Evolutionary conservation across 2,888 invertebrate species (phyloP).

Genomic region (Norana najaformis): DNA sequence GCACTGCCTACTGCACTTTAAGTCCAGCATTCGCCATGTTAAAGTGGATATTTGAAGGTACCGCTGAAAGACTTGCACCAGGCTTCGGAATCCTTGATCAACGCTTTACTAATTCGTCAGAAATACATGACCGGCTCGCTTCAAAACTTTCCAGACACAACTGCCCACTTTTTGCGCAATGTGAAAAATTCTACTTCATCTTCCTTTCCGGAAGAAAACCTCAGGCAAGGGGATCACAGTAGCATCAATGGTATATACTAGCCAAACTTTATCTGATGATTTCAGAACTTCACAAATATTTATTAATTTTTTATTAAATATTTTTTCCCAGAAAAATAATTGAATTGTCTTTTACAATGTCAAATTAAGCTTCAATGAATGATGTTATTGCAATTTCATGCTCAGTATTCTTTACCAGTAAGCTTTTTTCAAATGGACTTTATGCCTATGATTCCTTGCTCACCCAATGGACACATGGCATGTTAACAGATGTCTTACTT

Average conservation of each 20-base stretch:
- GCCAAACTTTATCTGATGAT: background rate
- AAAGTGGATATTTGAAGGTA: conserved; percentile 69
- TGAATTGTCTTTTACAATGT: too few species aligned
- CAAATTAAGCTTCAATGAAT: too few species aligned
- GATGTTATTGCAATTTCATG: too few species aligned
- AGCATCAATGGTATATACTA: background rate
- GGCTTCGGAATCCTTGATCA: conserved; percentile 84
- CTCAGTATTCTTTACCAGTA: too few species aligned
- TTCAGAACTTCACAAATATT: background rate
- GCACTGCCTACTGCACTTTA: too few species aligned
- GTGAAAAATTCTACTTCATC: conserved; percentile 50
- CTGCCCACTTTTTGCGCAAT: conserved; percentile 80
- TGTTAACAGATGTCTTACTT: too few species aligned
- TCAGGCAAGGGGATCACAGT: background rate
- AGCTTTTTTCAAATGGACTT: too few species aligned
- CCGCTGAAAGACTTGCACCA: conserved; percentile 89
- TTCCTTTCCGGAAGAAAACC: background rate
- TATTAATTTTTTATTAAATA: background rate
- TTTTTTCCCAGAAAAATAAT: too few species aligned
- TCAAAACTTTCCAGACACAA: conserved; percentile 83
- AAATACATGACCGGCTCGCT: conserved; percentile 87
- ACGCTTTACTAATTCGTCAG: conserved; percentile 86
- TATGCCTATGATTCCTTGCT: too few species aligned
- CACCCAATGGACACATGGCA: too few species aligned
- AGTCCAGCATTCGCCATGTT: background rate